Conservation (phyloP, 2,113 vertebrate species). For the Lasiurus cinereus region DNA sequence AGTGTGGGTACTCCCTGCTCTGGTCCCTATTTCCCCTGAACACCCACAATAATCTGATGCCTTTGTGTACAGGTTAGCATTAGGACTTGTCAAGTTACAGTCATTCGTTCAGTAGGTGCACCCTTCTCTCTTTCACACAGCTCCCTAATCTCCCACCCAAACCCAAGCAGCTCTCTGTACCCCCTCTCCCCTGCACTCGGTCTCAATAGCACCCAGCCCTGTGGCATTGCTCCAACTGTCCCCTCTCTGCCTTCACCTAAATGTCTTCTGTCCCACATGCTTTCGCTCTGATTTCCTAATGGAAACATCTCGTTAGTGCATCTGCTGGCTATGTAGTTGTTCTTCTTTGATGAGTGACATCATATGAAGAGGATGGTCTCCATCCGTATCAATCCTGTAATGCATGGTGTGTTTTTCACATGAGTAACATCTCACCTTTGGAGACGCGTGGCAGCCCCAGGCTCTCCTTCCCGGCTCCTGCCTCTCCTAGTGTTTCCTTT, state of each 20-base stretch:
- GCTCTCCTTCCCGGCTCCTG: neutral
- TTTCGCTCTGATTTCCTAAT: neutral
- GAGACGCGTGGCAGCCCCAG: neutral
- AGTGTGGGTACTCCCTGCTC: conserved; percentile 23
- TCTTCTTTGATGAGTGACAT: neutral
- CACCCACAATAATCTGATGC: neutral
- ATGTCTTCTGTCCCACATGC: neutral
- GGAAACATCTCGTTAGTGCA: neutral
- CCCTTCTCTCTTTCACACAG: neutral
- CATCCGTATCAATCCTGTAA: neutral
- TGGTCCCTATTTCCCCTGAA: neutral
- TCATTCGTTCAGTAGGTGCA: too few relatives aligned
- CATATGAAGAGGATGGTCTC: neutral
- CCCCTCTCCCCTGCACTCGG: rapidly evolving
- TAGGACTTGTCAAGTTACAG: neutral
- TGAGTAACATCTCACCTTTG: neutral
- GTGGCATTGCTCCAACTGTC: too few relatives aligned
- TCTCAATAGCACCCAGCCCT: neutral
- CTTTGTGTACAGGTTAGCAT: neutral
- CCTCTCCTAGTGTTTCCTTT: neutral
- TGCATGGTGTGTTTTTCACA: neutral
- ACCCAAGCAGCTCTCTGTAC: neutral
- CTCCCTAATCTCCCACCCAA: neutral
- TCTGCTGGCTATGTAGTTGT: neutral
- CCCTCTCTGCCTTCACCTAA: neutral